Evolutionary conservation across 1,140 invertebrate species (phyloP).

Genomic region (Papilio polyxenes): DNA sequence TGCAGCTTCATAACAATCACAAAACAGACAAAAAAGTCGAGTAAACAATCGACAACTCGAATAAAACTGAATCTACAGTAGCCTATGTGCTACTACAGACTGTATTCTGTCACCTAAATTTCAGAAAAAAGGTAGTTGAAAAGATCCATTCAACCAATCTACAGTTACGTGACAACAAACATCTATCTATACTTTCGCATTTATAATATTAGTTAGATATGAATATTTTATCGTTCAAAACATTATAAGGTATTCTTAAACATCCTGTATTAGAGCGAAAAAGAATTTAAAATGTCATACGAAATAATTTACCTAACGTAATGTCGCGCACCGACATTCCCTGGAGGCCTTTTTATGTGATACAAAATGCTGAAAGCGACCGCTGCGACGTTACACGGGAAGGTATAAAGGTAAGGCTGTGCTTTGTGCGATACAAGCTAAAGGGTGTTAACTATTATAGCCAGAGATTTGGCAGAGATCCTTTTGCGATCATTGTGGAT

Average conservation of each 20-base stretch:
- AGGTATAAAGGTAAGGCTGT: not conserved
- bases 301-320: not conserved
- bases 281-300: not conserved
- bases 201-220: no score
- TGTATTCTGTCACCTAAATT: no score
- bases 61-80: no score
- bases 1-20: no score
- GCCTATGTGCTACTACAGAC: no score
- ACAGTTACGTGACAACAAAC: no score
- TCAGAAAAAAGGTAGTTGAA: no score
- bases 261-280: not conserved
- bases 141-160: no score
- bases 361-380: not conserved
- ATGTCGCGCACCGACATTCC: not conserved
- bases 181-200: no score
- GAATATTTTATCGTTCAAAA: no score
- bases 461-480: not conserved
- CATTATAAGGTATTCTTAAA: not conserved
- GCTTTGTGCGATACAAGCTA: not conserved
- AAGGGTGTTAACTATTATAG: not conserved
- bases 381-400: not conserved
- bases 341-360: not conserved
- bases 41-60: no score
- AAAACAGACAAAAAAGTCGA: no score
- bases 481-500: not conserved